phyloP scores from a whole-genome alignment of 2,113 vertebrate species.

The Sporophila hypoxantha region DNA sequence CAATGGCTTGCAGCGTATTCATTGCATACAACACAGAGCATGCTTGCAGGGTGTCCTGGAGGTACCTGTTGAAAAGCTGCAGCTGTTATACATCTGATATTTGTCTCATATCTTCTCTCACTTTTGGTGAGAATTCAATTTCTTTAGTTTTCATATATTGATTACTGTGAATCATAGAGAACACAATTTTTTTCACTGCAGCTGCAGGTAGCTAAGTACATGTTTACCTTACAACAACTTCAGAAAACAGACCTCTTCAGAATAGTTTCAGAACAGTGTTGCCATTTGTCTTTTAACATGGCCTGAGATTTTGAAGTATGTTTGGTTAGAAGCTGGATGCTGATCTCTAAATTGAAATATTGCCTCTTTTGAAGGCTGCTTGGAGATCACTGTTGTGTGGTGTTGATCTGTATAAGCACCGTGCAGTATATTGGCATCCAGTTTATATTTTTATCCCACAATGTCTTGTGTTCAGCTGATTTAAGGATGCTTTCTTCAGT shows the following conservation, averaged over 20 bases:
- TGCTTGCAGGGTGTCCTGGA: background rate
- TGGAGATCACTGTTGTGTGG: background rate
- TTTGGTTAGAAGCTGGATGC: background rate
- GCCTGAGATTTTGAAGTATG: background rate
- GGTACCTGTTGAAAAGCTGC: background rate
- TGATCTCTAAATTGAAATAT: background rate
- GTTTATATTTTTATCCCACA: background rate
- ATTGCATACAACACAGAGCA: accelerated
- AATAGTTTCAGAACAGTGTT: background rate
- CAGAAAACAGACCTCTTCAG: background rate
- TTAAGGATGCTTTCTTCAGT: background rate
- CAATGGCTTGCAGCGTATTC: background rate
- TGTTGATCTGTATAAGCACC: background rate
- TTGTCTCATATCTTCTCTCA: background rate
- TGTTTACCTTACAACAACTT: background rate
- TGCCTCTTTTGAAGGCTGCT: background rate
- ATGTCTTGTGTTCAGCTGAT: background rate
- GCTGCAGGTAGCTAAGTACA: background rate
- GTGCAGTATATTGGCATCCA: background rate
- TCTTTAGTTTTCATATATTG: background rate
- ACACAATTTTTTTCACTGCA: background rate
- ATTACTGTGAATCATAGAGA: background rate
- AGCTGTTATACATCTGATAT: background rate
- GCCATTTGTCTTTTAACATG: background rate
- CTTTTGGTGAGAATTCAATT: background rate